Evolutionary conservation across 2,113 vertebrate genomes (phyloP).

Genomic region (Hippotragus niger): DNA sequence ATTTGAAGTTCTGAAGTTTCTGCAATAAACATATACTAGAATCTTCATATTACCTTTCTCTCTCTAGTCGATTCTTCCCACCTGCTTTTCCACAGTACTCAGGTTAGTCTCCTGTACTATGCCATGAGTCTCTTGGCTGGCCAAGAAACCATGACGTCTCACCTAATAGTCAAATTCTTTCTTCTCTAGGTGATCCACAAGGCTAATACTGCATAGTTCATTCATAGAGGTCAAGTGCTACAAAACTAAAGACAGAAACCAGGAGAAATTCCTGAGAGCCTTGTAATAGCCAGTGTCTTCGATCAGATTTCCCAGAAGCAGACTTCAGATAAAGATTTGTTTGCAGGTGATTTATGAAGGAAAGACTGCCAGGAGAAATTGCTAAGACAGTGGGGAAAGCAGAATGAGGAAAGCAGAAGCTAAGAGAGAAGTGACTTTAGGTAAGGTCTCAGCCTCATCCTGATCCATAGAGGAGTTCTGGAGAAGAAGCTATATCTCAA

Average conservation of each 20-base stretch:
- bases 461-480: neutral
- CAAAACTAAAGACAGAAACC: neutral
- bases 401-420: neutral
- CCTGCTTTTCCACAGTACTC: neutral
- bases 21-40: neutral
- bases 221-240: neutral
- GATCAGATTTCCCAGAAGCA: neutral
- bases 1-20: neutral
- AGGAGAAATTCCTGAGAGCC: neutral
- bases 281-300: neutral
- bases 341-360: neutral
- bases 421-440: neutral
- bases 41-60: neutral
- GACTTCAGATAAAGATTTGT: neutral
- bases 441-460: neutral
- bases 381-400: neutral
- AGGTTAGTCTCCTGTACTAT: neutral
- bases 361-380: neutral
- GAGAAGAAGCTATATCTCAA: neutral
- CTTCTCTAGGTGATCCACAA: neutral
- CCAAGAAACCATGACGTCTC: neutral
- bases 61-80: neutral
- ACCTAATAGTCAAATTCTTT: neutral
- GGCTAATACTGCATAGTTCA: neutral
- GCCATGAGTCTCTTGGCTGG: neutral